These are phyloP conservation scores for Callitettix versicolor DNA, from an alignment of 1,140 invertebrate genomes.

Conservation along the genomic window DNA sequence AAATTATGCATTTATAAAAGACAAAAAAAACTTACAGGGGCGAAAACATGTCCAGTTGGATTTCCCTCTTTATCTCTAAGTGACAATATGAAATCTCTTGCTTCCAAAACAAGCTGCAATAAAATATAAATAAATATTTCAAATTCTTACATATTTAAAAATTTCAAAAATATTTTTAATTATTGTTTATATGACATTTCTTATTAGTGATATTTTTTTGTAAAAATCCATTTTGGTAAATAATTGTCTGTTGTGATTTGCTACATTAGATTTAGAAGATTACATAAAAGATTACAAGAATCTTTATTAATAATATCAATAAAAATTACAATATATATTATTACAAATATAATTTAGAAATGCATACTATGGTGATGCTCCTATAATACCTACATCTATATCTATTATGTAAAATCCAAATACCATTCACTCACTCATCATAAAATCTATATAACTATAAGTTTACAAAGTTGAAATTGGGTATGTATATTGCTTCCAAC, in stretches of 20 bases:
- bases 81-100: conserved; percentile 57
- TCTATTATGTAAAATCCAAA: no score
- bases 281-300: conserved; percentile 1
- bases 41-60: conserved; percentile 46
- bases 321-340: no score
- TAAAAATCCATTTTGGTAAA: no score
- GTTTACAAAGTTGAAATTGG: no score
- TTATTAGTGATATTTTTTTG: not conserved
- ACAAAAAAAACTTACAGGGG: conserved; percentile 49
- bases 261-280: not conserved
- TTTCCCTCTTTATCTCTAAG: conserved; percentile 32
- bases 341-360: no score
- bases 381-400: no score
- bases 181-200: not conserved
- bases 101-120: conserved; percentile 54
- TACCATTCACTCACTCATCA: no score
- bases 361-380: no score
- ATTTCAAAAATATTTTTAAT: not conserved
- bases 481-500: no score
- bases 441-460: no score
- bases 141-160: not conserved
- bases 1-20: conserved; percentile 7
- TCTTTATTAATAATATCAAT: not conserved
- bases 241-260: no score
- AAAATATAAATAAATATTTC: conserved; percentile 5